Conservation (phyloP, 2,113 vertebrate genomes). For the Colaptes auratus region DNA sequence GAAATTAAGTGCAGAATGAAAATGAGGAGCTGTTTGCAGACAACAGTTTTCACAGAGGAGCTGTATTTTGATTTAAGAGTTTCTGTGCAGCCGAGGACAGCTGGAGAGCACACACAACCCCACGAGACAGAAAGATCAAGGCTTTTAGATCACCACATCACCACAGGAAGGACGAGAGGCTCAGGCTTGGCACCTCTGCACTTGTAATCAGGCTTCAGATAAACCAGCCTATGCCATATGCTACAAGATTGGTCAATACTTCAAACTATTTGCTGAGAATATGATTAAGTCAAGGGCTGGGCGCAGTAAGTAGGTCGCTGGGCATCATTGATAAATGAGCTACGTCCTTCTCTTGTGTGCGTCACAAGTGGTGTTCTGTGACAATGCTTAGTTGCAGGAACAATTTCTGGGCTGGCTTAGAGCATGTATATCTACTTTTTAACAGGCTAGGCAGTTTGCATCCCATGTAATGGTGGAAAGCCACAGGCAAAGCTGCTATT, state of each 20-base stretch:
- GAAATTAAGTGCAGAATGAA: neutral
- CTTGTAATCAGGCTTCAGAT: conserved; percentile 19
- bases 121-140: neutral
- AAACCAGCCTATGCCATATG: conserved; percentile 46
- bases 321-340: conserved; percentile 9
- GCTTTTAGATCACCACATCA: neutral
- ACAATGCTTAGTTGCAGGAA: neutral
- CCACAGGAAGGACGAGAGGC: neutral
- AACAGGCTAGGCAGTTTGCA: conserved; percentile 74
- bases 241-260: neutral
- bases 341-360: neutral
- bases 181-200: neutral
- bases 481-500: conserved; percentile 58
- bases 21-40: conserved; percentile 5
- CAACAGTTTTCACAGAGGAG: neutral
- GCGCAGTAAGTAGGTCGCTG: conserved; percentile 28
- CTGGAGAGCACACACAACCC: neutral
- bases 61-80: neutral
- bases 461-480: conserved; percentile 70
- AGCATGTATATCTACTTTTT: neutral
- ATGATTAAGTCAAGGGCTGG: neutral
- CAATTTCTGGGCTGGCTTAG: neutral
- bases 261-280: neutral
- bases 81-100: neutral
- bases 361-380: neutral